Evolutionary conservation across 1,140 invertebrate genomes (phyloP), one percentile per base, ranked within the genome.

Genomic region (Globodera rostochiensis): DNA sequence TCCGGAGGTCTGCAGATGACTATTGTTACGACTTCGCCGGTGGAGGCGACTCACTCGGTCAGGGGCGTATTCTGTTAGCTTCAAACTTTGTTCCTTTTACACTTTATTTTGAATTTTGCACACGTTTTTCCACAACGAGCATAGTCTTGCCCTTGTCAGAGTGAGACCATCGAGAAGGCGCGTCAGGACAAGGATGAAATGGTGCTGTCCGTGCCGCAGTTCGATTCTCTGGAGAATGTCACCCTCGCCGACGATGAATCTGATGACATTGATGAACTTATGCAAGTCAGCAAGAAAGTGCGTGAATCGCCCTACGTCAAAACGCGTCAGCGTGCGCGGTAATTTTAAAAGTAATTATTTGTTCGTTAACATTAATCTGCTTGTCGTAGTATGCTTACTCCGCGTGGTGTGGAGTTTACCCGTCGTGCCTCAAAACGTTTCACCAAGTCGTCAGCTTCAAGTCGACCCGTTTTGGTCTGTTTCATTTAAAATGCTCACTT

Each of bases 381-480:
- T 11, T 71, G 4, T 71, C 25, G 25, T 19, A 71, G 69, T 19
- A 8, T 71, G n/a, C n/a, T 25, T 0, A 25, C 69, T 71, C 69
- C 69, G 69, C 25, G 46, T 1, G 1, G 25, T 25, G 1, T 11
- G 57, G 76, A 45, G 1, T 15, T 64, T 67, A 19, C 70, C 11
- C 19, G 21, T 3, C 49, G 15, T 15, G 7, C 11, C 21, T 46
- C 21, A 6, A 21, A 69, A 6, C 6, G 36, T 19, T 21, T 36
- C 70, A 19, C 6, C 9, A 78, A 78, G n/a, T 25, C 60, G 11
- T 78, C 76, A 9, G 15, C 19, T 15, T 13, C 76, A 13, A 3
- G 6, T 21, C 76, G 76, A 3, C 9, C 21, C 21, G 11, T 78
- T 46, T 19, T 78, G 76, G 76, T 78, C 5, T 57, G 45, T 66